Percentiles rank a stretch among this genome's conserved stretches.
Evolutionary conservation across 2,888 invertebrate species (phyloP).

Genomic region (Coleophora deauratella): DNA sequence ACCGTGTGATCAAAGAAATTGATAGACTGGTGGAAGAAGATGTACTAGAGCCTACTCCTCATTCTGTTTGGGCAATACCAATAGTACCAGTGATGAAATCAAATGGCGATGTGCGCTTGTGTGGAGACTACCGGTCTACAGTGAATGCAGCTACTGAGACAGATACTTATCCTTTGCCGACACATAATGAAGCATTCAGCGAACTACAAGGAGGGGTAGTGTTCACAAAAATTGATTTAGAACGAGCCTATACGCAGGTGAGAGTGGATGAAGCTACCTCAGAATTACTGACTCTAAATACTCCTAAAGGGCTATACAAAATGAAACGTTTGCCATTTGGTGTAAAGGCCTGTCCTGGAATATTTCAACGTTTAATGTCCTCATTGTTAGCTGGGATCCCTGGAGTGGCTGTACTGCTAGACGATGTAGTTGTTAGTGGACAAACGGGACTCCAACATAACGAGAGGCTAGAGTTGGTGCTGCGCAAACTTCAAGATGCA

Average conservation of each 20-base stretch:
- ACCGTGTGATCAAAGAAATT: constrained; percentile 3
- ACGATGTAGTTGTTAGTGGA: too few species aligned
- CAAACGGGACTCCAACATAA: too few species aligned
- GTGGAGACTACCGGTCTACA: constrained; percentile 6
- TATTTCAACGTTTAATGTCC: too few species aligned
- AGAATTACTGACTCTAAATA: too few species aligned
- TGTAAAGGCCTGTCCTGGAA: too few species aligned
- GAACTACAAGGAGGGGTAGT: constrained; percentile 1
- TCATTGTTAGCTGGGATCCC: too few species aligned
- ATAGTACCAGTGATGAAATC: constrained; percentile 6
- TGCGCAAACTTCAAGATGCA: too few species aligned
- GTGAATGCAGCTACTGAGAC: constrained; percentile 5
- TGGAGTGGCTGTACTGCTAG: too few species aligned
- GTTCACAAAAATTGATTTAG: constrained; percentile 9
- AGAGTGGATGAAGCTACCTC: too few species aligned
- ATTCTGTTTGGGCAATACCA: constrained; percentile 5
- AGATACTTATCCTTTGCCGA: constrained; percentile 6
- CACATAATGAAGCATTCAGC: constrained; percentile 5
- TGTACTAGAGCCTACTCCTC: constrained; percentile 3
- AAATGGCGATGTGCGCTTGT: constrained; percentile 2
- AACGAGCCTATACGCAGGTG: constrained; percentile 9
- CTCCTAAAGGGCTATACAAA: too few species aligned
- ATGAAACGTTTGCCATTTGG: too few species aligned
- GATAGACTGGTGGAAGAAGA: constrained; percentile 1
- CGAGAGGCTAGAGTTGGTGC: too few species aligned